These are phyloP conservation scores for Calosoma granatense DNA, from an alignment of 1,140 invertebrate genomes.

Conservation along the genomic window DNA sequence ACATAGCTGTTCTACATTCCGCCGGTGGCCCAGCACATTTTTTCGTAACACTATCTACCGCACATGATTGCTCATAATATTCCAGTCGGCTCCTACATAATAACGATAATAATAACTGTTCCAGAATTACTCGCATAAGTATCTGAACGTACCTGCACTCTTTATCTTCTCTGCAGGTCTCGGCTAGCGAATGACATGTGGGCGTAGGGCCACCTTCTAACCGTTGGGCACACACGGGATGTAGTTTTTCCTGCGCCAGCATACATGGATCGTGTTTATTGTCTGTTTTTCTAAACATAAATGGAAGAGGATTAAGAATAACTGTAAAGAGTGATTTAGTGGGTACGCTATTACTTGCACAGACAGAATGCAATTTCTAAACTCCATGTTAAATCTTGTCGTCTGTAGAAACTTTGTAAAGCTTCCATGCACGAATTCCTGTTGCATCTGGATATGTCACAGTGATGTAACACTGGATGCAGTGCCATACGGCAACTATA, in stretches of 20 bases:
- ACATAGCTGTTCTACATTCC: slow-evolving; percentile 68
- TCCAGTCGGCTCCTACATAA: slow-evolving; percentile 60
- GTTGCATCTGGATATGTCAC: slow-evolving; percentile 64
- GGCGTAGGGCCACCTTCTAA: slow-evolving; percentile 59
- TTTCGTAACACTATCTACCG: slow-evolving; percentile 77
- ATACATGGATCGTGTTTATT: slow-evolving; percentile 74
- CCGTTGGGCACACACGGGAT: slow-evolving; percentile 75
- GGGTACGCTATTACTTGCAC: slow-evolving; percentile 65
- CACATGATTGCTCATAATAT: slow-evolving; percentile 81
- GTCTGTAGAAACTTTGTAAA: slow-evolving; percentile 74
- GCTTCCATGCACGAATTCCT: slow-evolving; percentile 78
- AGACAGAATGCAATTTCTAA: slow-evolving; percentile 84
- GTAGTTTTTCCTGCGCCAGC: slow-evolving; percentile 75
- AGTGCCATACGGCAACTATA: slow-evolving; percentile 62
- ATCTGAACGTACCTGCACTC: slow-evolving; percentile 50
- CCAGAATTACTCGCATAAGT: neutral
- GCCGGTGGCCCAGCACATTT: slow-evolving; percentile 75
- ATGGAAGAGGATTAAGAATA: slow-evolving; percentile 11
- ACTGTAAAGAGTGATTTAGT: neutral
- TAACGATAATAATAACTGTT: slow-evolving; percentile 4
- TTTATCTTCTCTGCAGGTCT: slow-evolving; percentile 62
- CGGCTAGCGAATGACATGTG: slow-evolving; percentile 69
- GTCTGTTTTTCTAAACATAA: slow-evolving; percentile 57
- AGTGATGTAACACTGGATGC: slow-evolving; percentile 69
- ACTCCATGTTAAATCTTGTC: slow-evolving; percentile 63